A percentile compares a stretch with the other conserved stretches of the same genome.
Conservation (phyloP, 2,888 invertebrate genomes). For the Drosophila greeni region DNA sequence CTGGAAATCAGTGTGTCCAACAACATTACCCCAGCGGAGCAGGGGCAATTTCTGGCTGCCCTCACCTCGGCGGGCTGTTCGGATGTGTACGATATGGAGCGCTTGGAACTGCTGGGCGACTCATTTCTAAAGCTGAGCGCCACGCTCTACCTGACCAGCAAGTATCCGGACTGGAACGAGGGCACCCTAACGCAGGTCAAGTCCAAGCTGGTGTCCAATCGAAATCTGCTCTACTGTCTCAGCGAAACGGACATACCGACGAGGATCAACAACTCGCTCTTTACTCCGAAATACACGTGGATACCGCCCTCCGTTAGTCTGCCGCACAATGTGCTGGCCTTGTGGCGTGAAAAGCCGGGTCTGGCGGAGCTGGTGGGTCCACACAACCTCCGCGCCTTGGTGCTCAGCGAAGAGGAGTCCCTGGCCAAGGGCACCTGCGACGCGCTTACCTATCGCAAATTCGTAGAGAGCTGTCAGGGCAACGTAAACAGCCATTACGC, state of each 20-base stretch:
- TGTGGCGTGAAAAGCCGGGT: slow-evolving; percentile 54
- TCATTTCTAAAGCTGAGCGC: slow-evolving; percentile 88
- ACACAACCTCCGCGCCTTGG: slow-evolving; percentile 80
- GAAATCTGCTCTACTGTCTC: slow-evolving; percentile 90
- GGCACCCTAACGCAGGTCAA: slow-evolving; percentile 86
- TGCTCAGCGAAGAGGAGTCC: slow-evolving; percentile 79
- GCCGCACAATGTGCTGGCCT: slow-evolving; percentile 79
- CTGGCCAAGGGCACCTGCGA: slow-evolving; percentile 53
- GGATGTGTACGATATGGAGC: slow-evolving; percentile 88
- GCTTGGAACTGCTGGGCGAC: slow-evolving; percentile 91
- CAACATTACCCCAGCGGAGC: slow-evolving; percentile 68
- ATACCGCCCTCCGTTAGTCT: slow-evolving; percentile 87
- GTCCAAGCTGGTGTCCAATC: slow-evolving; percentile 85
- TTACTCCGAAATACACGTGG: slow-evolving; percentile 86
- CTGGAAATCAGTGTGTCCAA: slow-evolving; percentile 54
- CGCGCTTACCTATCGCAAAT: slow-evolving; percentile 16
- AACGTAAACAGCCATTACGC: slow-evolving; percentile 37
- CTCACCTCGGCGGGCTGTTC: slow-evolving; percentile 84
- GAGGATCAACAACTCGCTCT: slow-evolving; percentile 79
- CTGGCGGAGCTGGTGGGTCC: slow-evolving; percentile 73
- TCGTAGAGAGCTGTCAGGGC: slow-evolving; percentile 44
- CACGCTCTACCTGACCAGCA: slow-evolving; percentile 84
- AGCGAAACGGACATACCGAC: slow-evolving; percentile 66
- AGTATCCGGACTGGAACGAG: slow-evolving; percentile 84
- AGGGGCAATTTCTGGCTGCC: slow-evolving; percentile 80